Evolutionary conservation across 2,113 vertebrate genomes (phyloP).

Genomic region (Eira barbara): DNA sequence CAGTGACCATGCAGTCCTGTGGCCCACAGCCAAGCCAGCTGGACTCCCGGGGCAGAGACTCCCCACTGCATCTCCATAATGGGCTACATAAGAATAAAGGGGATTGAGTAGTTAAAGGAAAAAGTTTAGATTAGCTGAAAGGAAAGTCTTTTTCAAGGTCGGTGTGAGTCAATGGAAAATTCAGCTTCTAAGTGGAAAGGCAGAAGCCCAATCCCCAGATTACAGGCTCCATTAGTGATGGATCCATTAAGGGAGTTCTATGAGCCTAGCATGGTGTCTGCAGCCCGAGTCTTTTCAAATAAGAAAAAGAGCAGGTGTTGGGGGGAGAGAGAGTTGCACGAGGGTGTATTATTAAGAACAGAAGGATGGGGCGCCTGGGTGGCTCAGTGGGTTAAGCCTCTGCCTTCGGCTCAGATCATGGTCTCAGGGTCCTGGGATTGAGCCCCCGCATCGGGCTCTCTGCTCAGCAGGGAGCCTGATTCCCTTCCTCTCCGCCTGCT

Average conservation of each 20-base stretch:
- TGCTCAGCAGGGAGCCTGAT: too few species aligned
- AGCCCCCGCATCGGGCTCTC: too few species aligned
- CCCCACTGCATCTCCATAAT: accelerated
- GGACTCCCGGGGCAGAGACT: background rate
- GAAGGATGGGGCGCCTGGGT: too few species aligned
- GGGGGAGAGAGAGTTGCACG: background rate
- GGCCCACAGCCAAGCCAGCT: background rate
- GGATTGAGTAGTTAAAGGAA: background rate
- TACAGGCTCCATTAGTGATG: background rate
- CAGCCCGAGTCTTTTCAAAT: background rate
- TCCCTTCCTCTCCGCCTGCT: too few species aligned
- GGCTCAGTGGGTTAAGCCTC: too few species aligned
- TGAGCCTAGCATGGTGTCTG: too few species aligned
- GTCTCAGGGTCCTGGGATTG: too few species aligned
- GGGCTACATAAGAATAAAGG: background rate
- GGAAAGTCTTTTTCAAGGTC: background rate
- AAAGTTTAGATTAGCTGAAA: background rate
- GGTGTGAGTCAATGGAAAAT: background rate
- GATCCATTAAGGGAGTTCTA: background rate
- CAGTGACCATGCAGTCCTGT: background rate
- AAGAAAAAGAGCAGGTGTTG: background rate
- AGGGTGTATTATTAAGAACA: background rate
- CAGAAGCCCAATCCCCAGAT: too few species aligned
- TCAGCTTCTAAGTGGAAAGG: background rate
- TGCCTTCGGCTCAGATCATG: too few species aligned